phyloP scores from a whole-genome alignment of 2,797 vertebrate genomes.

The Enteromius treurensis region DNA sequence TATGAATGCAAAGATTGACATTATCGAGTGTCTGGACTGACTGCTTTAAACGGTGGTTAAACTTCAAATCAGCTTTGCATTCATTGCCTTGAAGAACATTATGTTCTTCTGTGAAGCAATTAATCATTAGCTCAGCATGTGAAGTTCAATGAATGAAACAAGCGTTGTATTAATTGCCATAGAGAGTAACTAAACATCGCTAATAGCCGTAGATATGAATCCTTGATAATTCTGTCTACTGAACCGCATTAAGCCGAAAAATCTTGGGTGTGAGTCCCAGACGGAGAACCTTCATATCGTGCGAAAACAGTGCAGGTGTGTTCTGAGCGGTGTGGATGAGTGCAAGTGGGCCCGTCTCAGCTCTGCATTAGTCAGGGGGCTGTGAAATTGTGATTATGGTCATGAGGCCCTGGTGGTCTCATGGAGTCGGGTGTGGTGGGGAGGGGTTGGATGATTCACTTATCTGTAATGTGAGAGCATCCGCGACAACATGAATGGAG shows the following conservation, averaged over 20 bases:
- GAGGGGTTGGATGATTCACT: constrained; percentile 72
- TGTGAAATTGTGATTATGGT: constrained; percentile 73
- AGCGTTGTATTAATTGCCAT: neutral
- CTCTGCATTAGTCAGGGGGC: constrained; percentile 60
- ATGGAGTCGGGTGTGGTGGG: constrained; percentile 62
- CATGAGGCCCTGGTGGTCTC: constrained; percentile 45
- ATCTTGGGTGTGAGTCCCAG: neutral
- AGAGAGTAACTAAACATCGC: neutral
- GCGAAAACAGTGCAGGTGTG: constrained; percentile 38
- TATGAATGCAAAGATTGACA: neutral
- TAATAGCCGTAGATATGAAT: neutral
- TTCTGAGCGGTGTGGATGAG: neutral
- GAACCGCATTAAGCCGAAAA: neutral
- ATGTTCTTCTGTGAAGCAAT: neutral
- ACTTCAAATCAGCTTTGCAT: neutral
- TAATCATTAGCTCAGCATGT: neutral
- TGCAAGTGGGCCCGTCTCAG: constrained; percentile 34
- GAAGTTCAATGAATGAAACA: neutral
- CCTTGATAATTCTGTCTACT: neutral
- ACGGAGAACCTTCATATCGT: neutral
- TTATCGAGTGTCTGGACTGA: neutral
- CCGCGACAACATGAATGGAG: constrained; percentile 69
- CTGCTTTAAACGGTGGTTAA: neutral
- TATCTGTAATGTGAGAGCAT: constrained; percentile 76
- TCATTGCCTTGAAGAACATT: too few species aligned